Conservation (phyloP, 2,113 vertebrate species). For the Chlorodrepanis virens region DNA sequence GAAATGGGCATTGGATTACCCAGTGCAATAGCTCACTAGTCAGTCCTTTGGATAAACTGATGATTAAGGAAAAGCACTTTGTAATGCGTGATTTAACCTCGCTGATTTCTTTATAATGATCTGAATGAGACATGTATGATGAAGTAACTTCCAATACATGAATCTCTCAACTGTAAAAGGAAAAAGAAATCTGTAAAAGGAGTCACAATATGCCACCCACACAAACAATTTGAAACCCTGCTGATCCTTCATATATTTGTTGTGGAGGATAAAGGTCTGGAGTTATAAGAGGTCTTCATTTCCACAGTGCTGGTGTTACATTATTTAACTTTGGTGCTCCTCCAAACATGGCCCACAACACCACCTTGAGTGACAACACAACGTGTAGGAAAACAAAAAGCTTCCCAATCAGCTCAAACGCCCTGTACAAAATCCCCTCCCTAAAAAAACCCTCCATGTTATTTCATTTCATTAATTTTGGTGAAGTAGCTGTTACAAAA, state of each 20-base stretch:
- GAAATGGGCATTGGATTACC: constrained; percentile 16
- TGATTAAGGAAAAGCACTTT: constrained; percentile 31
- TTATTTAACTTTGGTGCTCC: not conserved
- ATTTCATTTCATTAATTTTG: not conserved
- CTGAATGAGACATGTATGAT: not conserved
- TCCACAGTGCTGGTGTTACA: not conserved
- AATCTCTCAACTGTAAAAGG: not conserved
- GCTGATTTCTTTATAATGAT: constrained; percentile 19
- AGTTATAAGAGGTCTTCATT: not conserved
- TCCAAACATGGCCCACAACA: not conserved
- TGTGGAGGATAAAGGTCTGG: not conserved
- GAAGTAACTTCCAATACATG: not conserved
- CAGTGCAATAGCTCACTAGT: not conserved
- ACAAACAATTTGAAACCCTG: not conserved
- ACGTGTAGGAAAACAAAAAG: not conserved
- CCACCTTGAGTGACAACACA: not conserved
- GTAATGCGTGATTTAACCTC: constrained; percentile 12
- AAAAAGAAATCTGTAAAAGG: not conserved
- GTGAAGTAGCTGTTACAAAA: not conserved
- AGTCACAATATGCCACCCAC: not conserved
- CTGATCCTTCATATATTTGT: not conserved
- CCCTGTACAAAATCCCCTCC: not conserved
- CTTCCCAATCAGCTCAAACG: not conserved
- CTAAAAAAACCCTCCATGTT: not conserved
- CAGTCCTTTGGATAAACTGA: constrained; percentile 14